Percentiles rank a stretch among this genome's conserved stretches.
Conservation (phyloP, 2,113 vertebrate genomes). For the Sus scrofa region T2T-Sscrofa CM000812.6:207597001-207597500, state of each 20-base stretch:
- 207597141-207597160: neutral
- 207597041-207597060: neutral
- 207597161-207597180: neutral
- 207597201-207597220: neutral
- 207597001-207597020: neutral
- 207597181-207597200: constrained; percentile 50
- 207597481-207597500: constrained; percentile 75
- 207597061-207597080: neutral
- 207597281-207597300: constrained; percentile 20
- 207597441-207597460: constrained; percentile 68
- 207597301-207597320: constrained; percentile 70
- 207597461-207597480: constrained; percentile 74
- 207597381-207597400: constrained; percentile 73
- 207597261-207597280: constrained; percentile 70
- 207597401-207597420: constrained; percentile 70
- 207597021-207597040: neutral
- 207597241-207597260: constrained; percentile 56
- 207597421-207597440: constrained; percentile 48
- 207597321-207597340: constrained; percentile 76
- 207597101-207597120: constrained; percentile 3
- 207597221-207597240: constrained; percentile 1
- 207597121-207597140: neutral
- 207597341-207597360: constrained; percentile 77
- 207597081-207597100: neutral
- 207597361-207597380: constrained; percentile 81